Evolutionary conservation across 1,140 invertebrate genomes (phyloP).

Genomic region (Arctopsyche grandis): DNA sequence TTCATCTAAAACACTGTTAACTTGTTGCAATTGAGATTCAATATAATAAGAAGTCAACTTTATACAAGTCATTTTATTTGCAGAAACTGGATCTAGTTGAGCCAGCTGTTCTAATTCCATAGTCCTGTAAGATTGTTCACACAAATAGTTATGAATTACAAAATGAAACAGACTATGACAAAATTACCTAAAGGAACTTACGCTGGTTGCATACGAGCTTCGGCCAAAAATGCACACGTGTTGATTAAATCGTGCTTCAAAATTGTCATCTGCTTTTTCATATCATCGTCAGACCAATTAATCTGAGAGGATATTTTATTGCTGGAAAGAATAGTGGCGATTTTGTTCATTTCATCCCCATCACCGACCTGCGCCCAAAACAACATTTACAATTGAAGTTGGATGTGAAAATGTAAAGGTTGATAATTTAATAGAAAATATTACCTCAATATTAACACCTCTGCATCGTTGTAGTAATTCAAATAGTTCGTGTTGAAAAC

Average conservation of each 20-base stretch:
- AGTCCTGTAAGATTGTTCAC: conserved; percentile 58
- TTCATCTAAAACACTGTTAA: conserved; percentile 68
- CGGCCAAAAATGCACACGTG: conserved; percentile 72
- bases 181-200: conserved; percentile 57
- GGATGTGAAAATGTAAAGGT: conserved; percentile 16
- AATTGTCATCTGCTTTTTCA: conserved; percentile 58
- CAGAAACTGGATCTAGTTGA: conserved; percentile 69
- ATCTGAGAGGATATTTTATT: conserved; percentile 58
- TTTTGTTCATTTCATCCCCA: conserved; percentile 64
- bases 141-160: background rate
- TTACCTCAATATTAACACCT: conserved; percentile 30
- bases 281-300: conserved; percentile 62
- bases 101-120: conserved; percentile 64
- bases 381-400: conserved; percentile 8
- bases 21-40: conserved; percentile 70
- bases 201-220: conserved; percentile 71
- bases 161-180: background rate
- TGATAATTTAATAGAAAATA: background rate
- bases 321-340: conserved; percentile 53
- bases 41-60: conserved; percentile 70
- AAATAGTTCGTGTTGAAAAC: conserved; percentile 72
- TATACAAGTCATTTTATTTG: conserved; percentile 68
- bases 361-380: conserved; percentile 61
- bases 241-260: conserved; percentile 71
- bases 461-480: conserved; percentile 66